Conservation (phyloP, 2,113 vertebrate species). For the Rhinoderma darwinii region DNA sequence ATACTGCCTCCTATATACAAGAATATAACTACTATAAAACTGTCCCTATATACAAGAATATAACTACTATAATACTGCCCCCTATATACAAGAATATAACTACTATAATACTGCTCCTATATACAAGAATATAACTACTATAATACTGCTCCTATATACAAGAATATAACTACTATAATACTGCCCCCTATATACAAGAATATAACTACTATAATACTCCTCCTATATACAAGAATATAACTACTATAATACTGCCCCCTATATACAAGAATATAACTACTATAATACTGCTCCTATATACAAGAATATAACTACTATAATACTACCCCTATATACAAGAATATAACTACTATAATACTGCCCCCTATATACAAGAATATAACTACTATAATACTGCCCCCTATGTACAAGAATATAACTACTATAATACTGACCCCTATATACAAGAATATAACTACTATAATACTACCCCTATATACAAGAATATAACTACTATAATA, state of each 20-base stretch:
- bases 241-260: neutral
- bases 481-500: too few relatives aligned
- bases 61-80: neutral
- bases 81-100: neutral
- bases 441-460: constrained; percentile 2
- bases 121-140: too few relatives aligned
- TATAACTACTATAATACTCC: too few relatives aligned
- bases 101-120: constrained; percentile 4
- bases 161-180: too few relatives aligned
- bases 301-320: constrained; percentile 8
- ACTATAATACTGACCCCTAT: neutral
- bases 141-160: too few relatives aligned
- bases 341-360: neutral
- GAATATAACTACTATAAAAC: constrained; percentile 1
- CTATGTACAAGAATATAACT: constrained; percentile 7
- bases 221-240: constrained; percentile 5
- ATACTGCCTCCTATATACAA: neutral
- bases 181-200: too few relatives aligned
- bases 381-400: too few relatives aligned
- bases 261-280: constrained; percentile 2
- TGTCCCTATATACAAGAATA: neutral
- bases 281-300: neutral
- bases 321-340: neutral
- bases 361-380: too few relatives aligned
- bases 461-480: neutral